Conservation (phyloP, 2,888 invertebrate genomes). For the Caenorhabditis sinica region DNA sequence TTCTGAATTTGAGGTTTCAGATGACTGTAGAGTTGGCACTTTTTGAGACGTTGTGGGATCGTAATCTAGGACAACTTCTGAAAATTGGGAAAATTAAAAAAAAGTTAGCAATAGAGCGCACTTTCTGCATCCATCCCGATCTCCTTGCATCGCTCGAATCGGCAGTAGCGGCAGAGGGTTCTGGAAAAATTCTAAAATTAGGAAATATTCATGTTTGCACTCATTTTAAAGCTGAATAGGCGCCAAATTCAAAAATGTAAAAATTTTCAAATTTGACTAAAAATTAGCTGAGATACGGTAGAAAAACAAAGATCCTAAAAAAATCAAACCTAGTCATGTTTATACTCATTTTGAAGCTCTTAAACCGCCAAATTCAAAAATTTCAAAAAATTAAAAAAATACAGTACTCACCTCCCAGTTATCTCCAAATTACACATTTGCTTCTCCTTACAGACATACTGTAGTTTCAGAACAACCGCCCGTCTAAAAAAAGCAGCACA, state of each 20-base stretch:
- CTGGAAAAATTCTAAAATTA: slow-evolving; percentile 12
- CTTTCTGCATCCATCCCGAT: slow-evolving; percentile 48
- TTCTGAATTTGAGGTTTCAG: neutral
- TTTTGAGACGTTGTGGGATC: slow-evolving; percentile 39
- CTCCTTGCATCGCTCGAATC: slow-evolving; percentile 47
- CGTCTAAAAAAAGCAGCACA: slow-evolving; percentile 51
- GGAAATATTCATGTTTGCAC: slow-evolving; percentile 3
- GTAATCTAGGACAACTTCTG: slow-evolving; percentile 47
- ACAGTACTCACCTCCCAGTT: slow-evolving; percentile 13
- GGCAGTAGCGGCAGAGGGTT: slow-evolving; percentile 26
- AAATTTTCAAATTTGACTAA: neutral
- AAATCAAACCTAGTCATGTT: too few species aligned
- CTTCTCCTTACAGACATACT: slow-evolving; percentile 34
- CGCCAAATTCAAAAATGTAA: neutral
- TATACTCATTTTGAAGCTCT: too few species aligned
- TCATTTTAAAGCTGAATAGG: neutral
- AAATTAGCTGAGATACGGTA: neutral
- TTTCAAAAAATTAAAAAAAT: neutral
- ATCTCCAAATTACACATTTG: slow-evolving; percentile 32
- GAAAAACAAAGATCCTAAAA: neutral
- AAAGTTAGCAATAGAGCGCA: neutral
- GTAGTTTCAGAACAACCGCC: slow-evolving; percentile 38
- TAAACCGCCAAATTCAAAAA: too few species aligned
- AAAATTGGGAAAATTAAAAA: neutral
- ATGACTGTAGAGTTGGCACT: slow-evolving; percentile 10